These are phyloP conservation scores for Agrilus cyanescens DNA, from an alignment of 2,888 invertebrate species.

Conservation along the genomic window DNA sequence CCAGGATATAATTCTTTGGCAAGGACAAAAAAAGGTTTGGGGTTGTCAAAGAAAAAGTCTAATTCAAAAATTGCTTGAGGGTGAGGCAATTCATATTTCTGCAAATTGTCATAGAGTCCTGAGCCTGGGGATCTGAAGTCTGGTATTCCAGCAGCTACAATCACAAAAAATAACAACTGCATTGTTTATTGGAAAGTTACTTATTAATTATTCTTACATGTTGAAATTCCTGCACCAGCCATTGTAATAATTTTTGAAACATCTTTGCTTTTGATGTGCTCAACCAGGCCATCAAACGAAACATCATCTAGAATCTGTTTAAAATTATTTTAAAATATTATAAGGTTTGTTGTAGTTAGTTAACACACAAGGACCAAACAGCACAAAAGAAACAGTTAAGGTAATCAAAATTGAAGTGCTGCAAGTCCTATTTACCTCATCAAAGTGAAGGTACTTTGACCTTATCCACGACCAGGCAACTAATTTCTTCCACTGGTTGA, in stretches of 20 bases:
- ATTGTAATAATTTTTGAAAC: slow-evolving; percentile 83
- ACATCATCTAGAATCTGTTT: slow-evolving; percentile 54
- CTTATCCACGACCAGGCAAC: no score
- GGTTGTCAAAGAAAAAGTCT: slow-evolving; percentile 75
- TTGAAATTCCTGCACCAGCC: slow-evolving; percentile 95
- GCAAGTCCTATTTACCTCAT: background rate
- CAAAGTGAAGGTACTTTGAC: background rate
- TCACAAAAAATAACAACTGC: slow-evolving; percentile 5
- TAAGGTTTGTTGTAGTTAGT: no score
- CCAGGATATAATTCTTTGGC: slow-evolving; percentile 86
- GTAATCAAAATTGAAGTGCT: background rate
- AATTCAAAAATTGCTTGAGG: slow-evolving; percentile 90
- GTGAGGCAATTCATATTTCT: slow-evolving; percentile 82
- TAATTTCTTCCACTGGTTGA: no score
- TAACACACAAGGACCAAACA: no score
- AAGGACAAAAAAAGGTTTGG: slow-evolving; percentile 83
- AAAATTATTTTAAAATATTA: slow-evolving; percentile 5
- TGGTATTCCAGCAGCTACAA: slow-evolving; percentile 85
- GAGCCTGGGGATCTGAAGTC: slow-evolving; percentile 90
- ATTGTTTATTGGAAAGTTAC: background rate
- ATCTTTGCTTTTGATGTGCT: slow-evolving; percentile 63
- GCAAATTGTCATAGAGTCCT: slow-evolving; percentile 83
- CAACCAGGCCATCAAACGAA: slow-evolving; percentile 62
- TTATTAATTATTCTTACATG: slow-evolving; percentile 51
- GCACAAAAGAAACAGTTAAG: background rate